These are phyloP conservation scores for Sula dactylatra DNA, from an alignment of 2,113 vertebrate species.

Conservation along the genomic window DNA sequence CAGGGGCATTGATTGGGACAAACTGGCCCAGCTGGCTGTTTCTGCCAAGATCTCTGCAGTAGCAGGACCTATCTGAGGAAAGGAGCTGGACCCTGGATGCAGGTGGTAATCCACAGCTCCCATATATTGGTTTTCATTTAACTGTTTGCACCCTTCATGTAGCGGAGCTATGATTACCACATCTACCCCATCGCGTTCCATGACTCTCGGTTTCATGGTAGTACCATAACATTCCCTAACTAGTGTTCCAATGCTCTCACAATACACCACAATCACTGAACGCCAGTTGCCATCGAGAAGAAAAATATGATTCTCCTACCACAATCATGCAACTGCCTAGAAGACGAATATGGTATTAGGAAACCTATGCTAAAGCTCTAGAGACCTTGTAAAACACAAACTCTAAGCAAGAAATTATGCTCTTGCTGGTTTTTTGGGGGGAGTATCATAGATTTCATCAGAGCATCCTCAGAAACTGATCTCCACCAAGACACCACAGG, in stretches of 20 bases:
- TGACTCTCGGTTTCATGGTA: not conserved
- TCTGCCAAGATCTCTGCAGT: not conserved
- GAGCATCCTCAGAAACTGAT: not conserved
- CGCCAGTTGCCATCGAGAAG: not conserved
- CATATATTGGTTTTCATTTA: not conserved
- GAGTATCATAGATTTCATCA: not conserved
- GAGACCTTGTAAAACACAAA: not conserved
- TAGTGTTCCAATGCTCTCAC: not conserved
- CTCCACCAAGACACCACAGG: not conserved
- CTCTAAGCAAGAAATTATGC: not conserved
- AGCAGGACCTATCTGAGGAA: not conserved
- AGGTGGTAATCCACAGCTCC: not conserved
- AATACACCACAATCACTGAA: not conserved
- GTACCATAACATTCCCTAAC: not conserved
- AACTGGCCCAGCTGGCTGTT: not conserved
- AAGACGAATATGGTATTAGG: not conserved
- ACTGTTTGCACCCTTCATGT: not conserved
- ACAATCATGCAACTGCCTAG: not conserved
- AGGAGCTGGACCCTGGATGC: not conserved
- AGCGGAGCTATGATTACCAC: fast-evolving
- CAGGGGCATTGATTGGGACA: not conserved
- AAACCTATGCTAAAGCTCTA: not conserved
- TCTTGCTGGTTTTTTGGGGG: not conserved
- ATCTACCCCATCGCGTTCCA: not conserved
- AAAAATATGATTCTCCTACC: not conserved